Percentiles rank a stretch among this genome's conserved stretches.
Conservation (phyloP, 2,797 vertebrate species). For the Stomatorhinus walkeri region DNA sequence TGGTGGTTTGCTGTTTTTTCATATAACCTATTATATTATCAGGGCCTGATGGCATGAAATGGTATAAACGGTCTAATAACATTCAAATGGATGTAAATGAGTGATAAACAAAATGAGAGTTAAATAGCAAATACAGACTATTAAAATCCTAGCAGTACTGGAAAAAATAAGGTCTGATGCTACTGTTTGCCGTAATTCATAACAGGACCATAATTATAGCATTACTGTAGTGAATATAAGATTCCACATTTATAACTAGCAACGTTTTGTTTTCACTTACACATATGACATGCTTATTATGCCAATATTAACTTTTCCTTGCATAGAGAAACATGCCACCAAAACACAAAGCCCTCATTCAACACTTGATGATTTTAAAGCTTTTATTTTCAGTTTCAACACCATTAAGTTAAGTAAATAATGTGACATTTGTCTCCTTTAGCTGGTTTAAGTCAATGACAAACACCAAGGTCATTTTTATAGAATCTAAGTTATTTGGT, state of each 20-base stretch:
- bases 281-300: conserved; percentile 1
- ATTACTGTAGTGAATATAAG: neutral
- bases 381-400: neutral
- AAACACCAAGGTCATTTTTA: neutral
- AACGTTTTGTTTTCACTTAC: conserved; percentile 13
- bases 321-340: neutral
- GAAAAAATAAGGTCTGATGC: neutral
- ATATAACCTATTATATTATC: neutral
- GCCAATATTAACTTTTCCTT: neutral
- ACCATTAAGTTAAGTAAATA: conserved; percentile 7
- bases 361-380: neutral
- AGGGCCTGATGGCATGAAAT: neutral
- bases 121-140: conserved; percentile 11
- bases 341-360: neutral
- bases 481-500: neutral
- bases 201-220: conserved; percentile 7
- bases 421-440: neutral
- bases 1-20: neutral
- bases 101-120: conserved; percentile 15
- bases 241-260: neutral
- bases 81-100: conserved; percentile 12
- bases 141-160: neutral
- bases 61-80: conserved; percentile 4
- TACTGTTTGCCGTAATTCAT: neutral
- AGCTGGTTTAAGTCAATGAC: conserved; percentile 5